A percentile compares a stretch with the other conserved stretches of the same genome.
phyloP scores from a whole-genome alignment of 2,113 vertebrate genomes.

The Indicator maculatus region DNA sequence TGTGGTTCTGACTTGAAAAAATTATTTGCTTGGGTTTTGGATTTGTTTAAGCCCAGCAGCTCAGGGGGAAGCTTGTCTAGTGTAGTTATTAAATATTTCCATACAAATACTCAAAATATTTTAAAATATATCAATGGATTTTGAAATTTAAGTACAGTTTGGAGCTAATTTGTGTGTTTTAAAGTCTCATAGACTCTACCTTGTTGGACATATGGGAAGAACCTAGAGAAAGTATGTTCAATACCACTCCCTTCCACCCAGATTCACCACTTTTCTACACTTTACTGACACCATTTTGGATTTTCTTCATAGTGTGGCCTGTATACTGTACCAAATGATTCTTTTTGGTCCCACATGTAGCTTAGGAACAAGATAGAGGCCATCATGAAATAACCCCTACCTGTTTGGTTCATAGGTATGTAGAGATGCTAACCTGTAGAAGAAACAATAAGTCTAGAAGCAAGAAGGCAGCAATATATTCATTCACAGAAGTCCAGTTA shows the following conservation, averaged over 20 bases:
- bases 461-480: background rate
- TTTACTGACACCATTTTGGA: background rate
- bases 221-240: background rate
- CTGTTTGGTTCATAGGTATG: background rate
- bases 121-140: background rate
- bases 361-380: background rate
- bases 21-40: background rate
- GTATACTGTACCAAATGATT: background rate
- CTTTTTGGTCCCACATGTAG: background rate
- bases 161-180: background rate
- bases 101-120: background rate
- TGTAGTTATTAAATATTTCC: background rate
- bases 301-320: background rate
- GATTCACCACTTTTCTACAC: background rate
- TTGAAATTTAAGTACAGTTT: background rate
- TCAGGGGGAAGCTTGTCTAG: background rate
- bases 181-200: background rate
- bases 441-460: background rate
- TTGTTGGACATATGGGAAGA: background rate
- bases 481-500: constrained; percentile 54
- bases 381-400: background rate
- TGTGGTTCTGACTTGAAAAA: background rate
- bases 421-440: background rate
- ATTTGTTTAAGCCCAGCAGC: background rate
- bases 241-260: background rate